These are phyloP conservation scores for Hypotaenidia okinawae DNA, from an alignment of 2,797 vertebrate genomes.

Conservation along the genomic window DNA sequence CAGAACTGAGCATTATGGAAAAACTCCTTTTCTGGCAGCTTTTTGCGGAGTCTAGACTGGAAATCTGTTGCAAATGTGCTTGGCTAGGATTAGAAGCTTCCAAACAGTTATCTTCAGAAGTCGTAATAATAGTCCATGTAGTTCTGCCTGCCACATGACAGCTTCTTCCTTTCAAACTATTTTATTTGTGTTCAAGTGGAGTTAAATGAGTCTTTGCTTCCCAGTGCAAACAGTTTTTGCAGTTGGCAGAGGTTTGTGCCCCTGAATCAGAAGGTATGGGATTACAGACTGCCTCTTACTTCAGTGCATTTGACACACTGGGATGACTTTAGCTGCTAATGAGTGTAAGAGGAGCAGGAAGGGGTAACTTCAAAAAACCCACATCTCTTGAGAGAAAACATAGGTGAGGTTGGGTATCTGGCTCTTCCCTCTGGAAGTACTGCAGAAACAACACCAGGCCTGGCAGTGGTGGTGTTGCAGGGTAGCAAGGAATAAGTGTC, in stretches of 20 bases:
- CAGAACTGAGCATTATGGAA: not conserved
- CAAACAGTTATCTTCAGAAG: not conserved
- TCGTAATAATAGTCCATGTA: not conserved
- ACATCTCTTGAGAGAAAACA: not conserved
- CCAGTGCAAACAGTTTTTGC: not conserved
- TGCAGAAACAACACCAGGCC: not conserved
- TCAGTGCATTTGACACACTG: not conserved
- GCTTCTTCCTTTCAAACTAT: not conserved
- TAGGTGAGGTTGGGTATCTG: not conserved
- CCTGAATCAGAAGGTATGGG: not conserved
- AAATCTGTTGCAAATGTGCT: not conserved
- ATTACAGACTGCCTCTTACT: not conserved
- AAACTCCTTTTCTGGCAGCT: not conserved
- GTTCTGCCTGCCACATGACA: not conserved
- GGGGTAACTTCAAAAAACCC: not conserved
- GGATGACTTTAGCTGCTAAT: not conserved
- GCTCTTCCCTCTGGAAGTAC: not conserved
- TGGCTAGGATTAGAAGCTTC: not conserved
- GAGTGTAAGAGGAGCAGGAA: not conserved
- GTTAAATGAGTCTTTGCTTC: not conserved
- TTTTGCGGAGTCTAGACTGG: not conserved
- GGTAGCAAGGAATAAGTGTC: not conserved
- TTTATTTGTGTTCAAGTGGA: not conserved
- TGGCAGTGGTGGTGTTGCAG: not conserved
- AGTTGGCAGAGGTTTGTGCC: not conserved